A percentile compares a stretch with the other conserved stretches of the same genome.
These are phyloP conservation scores for Gortyna flavago DNA, from an alignment of 2,888 invertebrate genomes.

Conservation along the genomic window DNA sequence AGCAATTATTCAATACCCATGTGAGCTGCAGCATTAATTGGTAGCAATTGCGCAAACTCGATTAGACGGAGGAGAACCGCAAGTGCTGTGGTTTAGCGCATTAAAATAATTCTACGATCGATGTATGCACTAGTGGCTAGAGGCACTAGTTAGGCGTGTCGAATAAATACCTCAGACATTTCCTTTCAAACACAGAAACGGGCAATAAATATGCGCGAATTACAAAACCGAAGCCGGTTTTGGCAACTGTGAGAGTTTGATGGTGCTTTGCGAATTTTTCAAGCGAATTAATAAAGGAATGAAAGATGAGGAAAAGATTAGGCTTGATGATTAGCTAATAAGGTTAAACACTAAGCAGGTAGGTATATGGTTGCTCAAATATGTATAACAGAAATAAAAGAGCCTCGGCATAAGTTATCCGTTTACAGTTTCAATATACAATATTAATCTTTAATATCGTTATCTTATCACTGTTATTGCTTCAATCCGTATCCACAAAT, in stretches of 20 bases:
- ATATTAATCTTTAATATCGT: conserved; percentile 49
- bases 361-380: neutral
- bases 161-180: conserved; percentile 49
- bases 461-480: conserved; percentile 49
- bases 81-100: conserved; percentile 59
- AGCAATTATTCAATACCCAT: conserved; percentile 52
- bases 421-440: conserved; percentile 24
- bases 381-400: conserved; percentile 7
- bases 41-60: conserved; percentile 73
- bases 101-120: conserved; percentile 56
- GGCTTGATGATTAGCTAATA: neutral
- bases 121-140: conserved; percentile 26
- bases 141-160: conserved; percentile 43
- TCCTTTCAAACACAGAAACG: conserved; percentile 53
- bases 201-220: conserved; percentile 38
- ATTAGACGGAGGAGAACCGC: conserved; percentile 61
- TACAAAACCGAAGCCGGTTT: conserved; percentile 50
- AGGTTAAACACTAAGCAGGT: neutral
- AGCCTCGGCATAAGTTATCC: conserved; percentile 29
- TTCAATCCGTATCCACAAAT: conserved; percentile 45
- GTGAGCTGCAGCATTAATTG: conserved; percentile 68
- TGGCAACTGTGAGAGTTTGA: conserved; percentile 7
- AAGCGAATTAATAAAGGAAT: neutral
- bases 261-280: conserved; percentile 10
- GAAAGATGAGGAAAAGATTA: neutral